These are phyloP conservation scores for Pyrochroa serraticornis DNA, from an alignment of 2,888 invertebrate species.

Conservation along the genomic window DNA sequence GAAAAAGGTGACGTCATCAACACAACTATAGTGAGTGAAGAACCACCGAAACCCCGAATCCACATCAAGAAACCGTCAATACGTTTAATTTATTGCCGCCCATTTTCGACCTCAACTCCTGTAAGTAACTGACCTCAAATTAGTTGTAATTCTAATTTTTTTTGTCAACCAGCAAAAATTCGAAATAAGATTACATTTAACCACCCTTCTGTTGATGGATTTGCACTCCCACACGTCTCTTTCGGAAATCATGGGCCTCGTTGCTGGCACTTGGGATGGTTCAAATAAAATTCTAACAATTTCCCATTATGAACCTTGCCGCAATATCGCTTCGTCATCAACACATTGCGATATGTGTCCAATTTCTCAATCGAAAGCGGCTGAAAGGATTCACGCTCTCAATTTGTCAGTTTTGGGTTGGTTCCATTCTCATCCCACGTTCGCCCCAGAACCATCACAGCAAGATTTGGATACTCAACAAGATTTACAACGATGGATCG, in stretches of 20 bases:
- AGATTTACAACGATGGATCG: slow-evolving; percentile 64
- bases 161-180: slow-evolving; percentile 64
- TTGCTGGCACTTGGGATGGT: slow-evolving; percentile 64
- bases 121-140: slow-evolving; percentile 55
- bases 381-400: slow-evolving; percentile 60
- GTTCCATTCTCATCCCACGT: slow-evolving; percentile 81
- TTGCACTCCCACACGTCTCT: slow-evolving; percentile 72
- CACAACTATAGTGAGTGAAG: slow-evolving; percentile 55
- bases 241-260: slow-evolving; percentile 76
- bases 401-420: slow-evolving; percentile 66
- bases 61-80: slow-evolving; percentile 58
- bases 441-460: slow-evolving; percentile 72
- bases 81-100: slow-evolving; percentile 66
- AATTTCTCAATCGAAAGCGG: slow-evolving; percentile 69
- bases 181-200: slow-evolving; percentile 63
- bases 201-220: slow-evolving; percentile 70
- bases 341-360: slow-evolving; percentile 83
- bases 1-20: slow-evolving; percentile 64
- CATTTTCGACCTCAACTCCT: slow-evolving; percentile 64
- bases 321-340: slow-evolving; percentile 66
- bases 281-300: slow-evolving; percentile 56
- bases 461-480: slow-evolving; percentile 72
- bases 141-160: slow-evolving; percentile 7
- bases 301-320: slow-evolving; percentile 67
- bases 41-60: slow-evolving; percentile 54